Evolutionary conservation across 2,113 vertebrate species (phyloP), one percentile per base, ranked within the genome.

Genomic region (Sakesphorus luctuosus): DNA sequence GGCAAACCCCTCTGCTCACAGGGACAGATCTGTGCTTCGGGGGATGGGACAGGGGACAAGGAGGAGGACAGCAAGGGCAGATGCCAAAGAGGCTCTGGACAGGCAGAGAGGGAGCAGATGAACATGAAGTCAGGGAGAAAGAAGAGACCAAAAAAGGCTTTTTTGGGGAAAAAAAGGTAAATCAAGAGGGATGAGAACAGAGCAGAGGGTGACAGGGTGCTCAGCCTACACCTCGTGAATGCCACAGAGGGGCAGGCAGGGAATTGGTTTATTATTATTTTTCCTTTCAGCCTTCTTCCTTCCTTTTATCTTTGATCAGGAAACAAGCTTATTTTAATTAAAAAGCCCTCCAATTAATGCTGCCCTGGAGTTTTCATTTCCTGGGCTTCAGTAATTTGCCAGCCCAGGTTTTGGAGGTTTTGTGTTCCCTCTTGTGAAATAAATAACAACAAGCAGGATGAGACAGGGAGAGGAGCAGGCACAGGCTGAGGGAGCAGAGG

Each of bases 321-420:
- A 95, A 97, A 97, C 96, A 97, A 94, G 96, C 88, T 96, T 89
- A 96, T 83, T 97, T 95, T 96, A 97, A 97, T 63, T 95, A 97
- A 98, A 97, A 97, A 96, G 66, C 91, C 77, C 97, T 98, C 94
- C 94, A 97, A 95, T 95, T 97, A 97, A 97, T 97, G 95, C 96
- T 67, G 95, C 94, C 6, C 11, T 40, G 68, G 96, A 90, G 93
- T 93, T 96, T 96, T 97, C 96, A 97, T 97, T 97, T 97, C 97
- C 97, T 95, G 94, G 94, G 95, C 68, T 97, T 93, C 36, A 0
- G 46, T 84, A 87, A 92, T 96, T 93, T 95, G 93, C 80, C 76
- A 96, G 94, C 87, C 67, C 91, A 89, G 91, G 97, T 93, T 93
- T 31, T 1, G 59, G 92, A 93, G 84, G 75, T 56, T 97, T 94